Conservation (phyloP, 2,888 invertebrate species). For the Ischnus inquisitorius region DNA sequence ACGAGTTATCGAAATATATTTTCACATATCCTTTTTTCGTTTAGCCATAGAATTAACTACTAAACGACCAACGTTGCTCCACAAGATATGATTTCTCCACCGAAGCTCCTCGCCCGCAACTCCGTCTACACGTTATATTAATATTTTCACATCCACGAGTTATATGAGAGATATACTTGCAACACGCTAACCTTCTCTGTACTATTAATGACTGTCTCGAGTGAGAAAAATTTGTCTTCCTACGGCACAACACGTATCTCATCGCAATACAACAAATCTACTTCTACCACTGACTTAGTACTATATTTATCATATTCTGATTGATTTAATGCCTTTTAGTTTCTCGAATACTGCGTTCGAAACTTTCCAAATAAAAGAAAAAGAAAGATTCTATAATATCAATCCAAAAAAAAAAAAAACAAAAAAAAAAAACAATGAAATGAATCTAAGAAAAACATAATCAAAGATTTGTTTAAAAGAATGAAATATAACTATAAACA, state of each 20-base stretch:
- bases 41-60: conserved; percentile 14
- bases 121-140: conserved; percentile 24
- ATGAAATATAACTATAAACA: conserved; percentile 49
- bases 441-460: conserved; percentile 56
- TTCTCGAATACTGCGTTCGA: conserved; percentile 53
- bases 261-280: conserved; percentile 24
- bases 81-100: conserved; percentile 20
- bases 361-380: conserved; percentile 20
- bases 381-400: conserved; percentile 21
- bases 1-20: neutral
- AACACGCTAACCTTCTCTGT: conserved; percentile 40
- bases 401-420: conserved; percentile 27
- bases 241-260: conserved; percentile 45
- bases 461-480: conserved; percentile 57
- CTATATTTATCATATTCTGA: conserved; percentile 38
- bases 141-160: conserved; percentile 30
- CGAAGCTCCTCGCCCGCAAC: neutral
- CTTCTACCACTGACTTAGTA: conserved; percentile 4
- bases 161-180: conserved; percentile 34
- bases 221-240: conserved; percentile 39
- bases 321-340: conserved; percentile 51
- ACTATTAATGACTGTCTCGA: conserved; percentile 43
- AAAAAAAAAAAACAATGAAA: conserved; percentile 38
- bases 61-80: neutral
- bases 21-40: conserved; percentile 19